phyloP scores from a whole-genome alignment of 2,797 vertebrate species.

The Sparidentex hasta region DNA sequence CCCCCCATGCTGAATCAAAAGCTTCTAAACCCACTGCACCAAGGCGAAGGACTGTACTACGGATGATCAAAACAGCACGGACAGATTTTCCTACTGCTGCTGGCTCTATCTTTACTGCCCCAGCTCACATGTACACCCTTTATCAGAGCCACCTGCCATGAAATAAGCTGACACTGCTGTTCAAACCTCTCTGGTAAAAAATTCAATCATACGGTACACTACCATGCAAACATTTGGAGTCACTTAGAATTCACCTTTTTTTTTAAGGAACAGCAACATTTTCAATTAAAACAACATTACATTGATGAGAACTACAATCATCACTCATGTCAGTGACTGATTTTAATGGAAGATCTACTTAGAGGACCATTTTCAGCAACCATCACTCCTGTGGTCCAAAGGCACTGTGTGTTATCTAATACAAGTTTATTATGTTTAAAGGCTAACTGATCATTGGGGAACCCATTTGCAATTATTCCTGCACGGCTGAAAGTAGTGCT shows the following conservation, averaged over 20 bases:
- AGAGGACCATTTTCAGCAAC: too few relatives aligned
- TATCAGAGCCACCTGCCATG: background rate
- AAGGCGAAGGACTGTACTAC: background rate
- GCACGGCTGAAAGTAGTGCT: too few relatives aligned
- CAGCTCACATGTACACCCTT: background rate
- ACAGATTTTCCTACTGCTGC: slow-evolving; percentile 8
- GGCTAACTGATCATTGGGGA: too few relatives aligned
- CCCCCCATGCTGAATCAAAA: slow-evolving; percentile 16
- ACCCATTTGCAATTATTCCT: too few relatives aligned
- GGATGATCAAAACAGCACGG: background rate
- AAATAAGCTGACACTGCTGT: background rate
- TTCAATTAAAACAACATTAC: too few relatives aligned
- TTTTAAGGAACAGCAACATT: too few relatives aligned
- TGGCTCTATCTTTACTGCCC: background rate
- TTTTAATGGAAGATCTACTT: too few relatives aligned
- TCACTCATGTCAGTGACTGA: too few relatives aligned
- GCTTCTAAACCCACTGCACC: slow-evolving; percentile 14
- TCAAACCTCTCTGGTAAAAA: background rate
- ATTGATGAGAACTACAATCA: too few relatives aligned
- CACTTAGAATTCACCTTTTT: too few relatives aligned
- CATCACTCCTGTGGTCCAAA: too few relatives aligned
- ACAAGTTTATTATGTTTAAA: background rate
- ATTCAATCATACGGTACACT: background rate
- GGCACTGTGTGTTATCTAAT: background rate
- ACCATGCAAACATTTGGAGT: too few relatives aligned